These are phyloP conservation scores for Cryptocephalus primarius DNA, from an alignment of 2,888 invertebrate genomes.

Conservation along the genomic window DNA sequence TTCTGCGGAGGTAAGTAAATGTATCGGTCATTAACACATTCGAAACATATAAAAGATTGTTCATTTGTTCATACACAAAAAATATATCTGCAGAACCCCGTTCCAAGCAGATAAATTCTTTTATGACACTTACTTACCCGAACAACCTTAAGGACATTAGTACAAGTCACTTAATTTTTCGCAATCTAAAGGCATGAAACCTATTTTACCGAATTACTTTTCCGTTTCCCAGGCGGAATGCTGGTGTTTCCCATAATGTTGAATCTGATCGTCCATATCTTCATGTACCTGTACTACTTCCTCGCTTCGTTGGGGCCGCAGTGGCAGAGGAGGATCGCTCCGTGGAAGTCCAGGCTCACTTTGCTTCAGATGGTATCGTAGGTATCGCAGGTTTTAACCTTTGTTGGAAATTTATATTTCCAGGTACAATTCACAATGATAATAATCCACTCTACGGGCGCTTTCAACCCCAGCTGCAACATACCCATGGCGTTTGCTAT, in stretches of 20 bases:
- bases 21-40: neutral
- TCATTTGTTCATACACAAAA: too few relatives aligned
- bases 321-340: slow-evolving; percentile 42
- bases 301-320: slow-evolving; percentile 49
- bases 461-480: slow-evolving; percentile 46
- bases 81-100: too few relatives aligned
- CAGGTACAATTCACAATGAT: slow-evolving; percentile 51
- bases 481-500: slow-evolving; percentile 41
- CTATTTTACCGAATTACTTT: neutral
- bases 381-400: neutral
- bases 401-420: slow-evolving; percentile 4
- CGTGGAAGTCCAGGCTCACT: slow-evolving; percentile 47
- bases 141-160: too few relatives aligned
- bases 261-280: slow-evolving; percentile 56
- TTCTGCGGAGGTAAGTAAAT: slow-evolving; percentile 50
- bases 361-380: slow-evolving; percentile 53
- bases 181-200: too few relatives aligned
- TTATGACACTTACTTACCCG: too few relatives aligned
- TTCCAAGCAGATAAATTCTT: too few relatives aligned
- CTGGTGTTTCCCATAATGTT: slow-evolving; percentile 52
- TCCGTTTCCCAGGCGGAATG: slow-evolving; percentile 46
- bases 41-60: neutral
- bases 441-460: slow-evolving; percentile 45
- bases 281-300: slow-evolving; percentile 69
- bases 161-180: too few relatives aligned